These are phyloP conservation scores for Drosophila paulistorum DNA, from an alignment of 1,140 invertebrate genomes.

Conservation along the genomic window DNA sequence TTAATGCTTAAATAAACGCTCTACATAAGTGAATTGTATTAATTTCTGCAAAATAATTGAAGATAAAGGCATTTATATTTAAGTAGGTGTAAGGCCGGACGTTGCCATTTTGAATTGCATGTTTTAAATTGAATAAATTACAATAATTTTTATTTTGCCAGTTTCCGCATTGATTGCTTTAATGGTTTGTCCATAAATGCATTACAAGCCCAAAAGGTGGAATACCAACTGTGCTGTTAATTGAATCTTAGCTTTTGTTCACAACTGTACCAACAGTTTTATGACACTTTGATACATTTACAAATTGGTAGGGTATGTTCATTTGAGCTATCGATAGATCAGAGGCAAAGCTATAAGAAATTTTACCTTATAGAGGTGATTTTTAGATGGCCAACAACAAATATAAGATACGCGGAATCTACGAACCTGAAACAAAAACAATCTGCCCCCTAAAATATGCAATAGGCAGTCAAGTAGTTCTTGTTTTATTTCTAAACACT, in stretches of 20 bases:
- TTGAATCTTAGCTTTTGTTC: background rate
- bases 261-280: background rate
- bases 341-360: no score
- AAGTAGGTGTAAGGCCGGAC: conserved; percentile 2
- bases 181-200: conserved; percentile 7
- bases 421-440: no score
- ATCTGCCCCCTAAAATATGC: no score
- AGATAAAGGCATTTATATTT: conserved; percentile 2
- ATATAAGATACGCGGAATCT: no score
- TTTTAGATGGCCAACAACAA: no score
- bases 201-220: background rate
- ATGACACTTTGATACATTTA: background rate
- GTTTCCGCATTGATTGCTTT: conserved; percentile 5
- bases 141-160: background rate
- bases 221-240: background rate
- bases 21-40: background rate
- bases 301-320: background rate
- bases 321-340: no score
- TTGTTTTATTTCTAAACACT: no score
- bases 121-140: background rate
- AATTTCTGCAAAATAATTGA: conserved; percentile 8
- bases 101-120: conserved; percentile 3
- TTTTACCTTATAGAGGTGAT: no score
- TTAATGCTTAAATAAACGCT: conserved; percentile 5
- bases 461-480: no score